Conservation (phyloP, 2,797 vertebrate genomes). For the Phalloptychus januarius region DNA sequence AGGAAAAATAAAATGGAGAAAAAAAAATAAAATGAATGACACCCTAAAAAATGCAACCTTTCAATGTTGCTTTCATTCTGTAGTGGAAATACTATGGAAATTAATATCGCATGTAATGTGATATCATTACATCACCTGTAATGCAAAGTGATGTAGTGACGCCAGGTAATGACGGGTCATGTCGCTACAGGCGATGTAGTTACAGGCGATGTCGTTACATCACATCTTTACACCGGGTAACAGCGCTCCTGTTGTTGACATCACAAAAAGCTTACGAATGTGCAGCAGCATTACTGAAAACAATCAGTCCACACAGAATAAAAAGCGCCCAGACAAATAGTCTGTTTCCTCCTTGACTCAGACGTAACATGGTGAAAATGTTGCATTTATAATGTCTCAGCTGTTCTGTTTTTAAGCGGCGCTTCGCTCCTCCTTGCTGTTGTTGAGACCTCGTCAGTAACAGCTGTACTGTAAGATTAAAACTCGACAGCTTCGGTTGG, state of each 20-base stretch:
- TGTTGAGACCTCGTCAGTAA: not conserved
- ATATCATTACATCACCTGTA: no score
- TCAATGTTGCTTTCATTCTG: not conserved
- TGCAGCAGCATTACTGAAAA: not conserved
- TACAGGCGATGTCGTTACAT: no score
- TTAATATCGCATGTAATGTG: no score
- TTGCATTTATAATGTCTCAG: not conserved
- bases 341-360: not conserved
- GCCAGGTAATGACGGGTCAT: no score
- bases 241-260: not conserved
- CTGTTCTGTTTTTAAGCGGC: conserved; percentile 9
- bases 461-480: not conserved
- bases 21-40: not conserved
- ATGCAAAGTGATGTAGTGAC: no score
- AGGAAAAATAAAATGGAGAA: no score
- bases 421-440: not conserved
- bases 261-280: not conserved
- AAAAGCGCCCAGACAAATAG: not conserved
- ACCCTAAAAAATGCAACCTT: not conserved
- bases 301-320: not conserved
- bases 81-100: not conserved
- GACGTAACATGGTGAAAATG: not conserved
- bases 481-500: conserved; percentile 1
- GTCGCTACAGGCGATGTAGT: no score
- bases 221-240: not conserved